Conservation (phyloP, 2,113 vertebrate species). For the Leuciscus idus region DNA sequence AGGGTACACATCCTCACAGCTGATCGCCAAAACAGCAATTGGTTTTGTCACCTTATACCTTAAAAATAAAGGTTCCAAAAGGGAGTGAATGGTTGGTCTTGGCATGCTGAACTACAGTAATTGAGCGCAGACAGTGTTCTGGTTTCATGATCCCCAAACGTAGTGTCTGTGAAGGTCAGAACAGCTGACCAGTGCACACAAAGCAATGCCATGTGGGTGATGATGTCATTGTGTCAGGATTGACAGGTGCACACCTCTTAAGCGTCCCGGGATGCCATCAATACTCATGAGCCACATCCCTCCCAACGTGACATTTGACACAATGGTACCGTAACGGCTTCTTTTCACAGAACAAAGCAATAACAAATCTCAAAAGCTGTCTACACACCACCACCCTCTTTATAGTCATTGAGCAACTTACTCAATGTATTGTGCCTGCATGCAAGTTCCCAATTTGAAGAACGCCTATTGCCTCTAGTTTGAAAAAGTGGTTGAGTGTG, state of each 20-base stretch:
- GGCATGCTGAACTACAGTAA: background rate
- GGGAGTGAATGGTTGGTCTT: background rate
- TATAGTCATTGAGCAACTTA: conserved; percentile 36
- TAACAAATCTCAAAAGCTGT: background rate
- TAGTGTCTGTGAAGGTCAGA: conserved; percentile 59
- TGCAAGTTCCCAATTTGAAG: conserved; percentile 40
- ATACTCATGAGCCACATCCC: conserved; percentile 21
- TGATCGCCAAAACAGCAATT: background rate
- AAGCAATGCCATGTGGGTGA: conserved; percentile 27
- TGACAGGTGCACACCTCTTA: conserved; percentile 48
- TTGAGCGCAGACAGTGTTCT: background rate
- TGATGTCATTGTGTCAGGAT: conserved; percentile 53
- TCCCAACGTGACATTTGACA: background rate
- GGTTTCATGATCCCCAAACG: conserved; percentile 39
- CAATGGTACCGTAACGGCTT: background rate
- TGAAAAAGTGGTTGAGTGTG: conserved; percentile 40
- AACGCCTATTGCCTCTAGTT: background rate
- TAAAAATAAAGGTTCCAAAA: background rate
- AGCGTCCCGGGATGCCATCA: background rate
- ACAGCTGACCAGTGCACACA: conserved; percentile 55
- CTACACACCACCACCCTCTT: conserved; percentile 13
- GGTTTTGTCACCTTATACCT: background rate
- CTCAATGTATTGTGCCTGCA: conserved; percentile 21
- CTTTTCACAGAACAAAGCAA: background rate
- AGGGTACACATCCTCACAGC: conserved; percentile 24